Conservation (phyloP, 2,113 vertebrate species). For the Proterorhinus semilunaris region DNA sequence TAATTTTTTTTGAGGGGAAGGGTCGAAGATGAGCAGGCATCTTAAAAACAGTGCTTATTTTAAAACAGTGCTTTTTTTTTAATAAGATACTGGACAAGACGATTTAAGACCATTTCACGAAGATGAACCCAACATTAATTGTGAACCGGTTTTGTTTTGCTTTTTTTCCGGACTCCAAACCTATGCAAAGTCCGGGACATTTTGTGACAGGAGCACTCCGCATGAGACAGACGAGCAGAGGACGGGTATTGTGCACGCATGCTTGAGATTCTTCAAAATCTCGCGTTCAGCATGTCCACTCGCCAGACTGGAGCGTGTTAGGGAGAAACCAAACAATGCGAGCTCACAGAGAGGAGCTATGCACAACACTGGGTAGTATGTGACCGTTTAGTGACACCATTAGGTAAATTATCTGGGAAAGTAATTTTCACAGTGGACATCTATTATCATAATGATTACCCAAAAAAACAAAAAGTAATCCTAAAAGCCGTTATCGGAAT, state of each 20-base stretch:
- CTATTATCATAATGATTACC: too few species aligned
- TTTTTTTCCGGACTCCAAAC: not conserved
- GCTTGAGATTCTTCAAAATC: constrained; percentile 61
- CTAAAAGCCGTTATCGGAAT: too few species aligned
- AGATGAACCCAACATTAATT: too few species aligned
- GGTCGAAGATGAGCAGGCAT: not conserved
- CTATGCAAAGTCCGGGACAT: not conserved
- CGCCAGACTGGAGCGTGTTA: constrained; percentile 35
- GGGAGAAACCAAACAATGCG: constrained; percentile 63
- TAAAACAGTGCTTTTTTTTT: too few species aligned
- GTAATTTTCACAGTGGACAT: not conserved
- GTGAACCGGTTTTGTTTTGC: not conserved
- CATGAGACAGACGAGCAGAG: constrained; percentile 30
- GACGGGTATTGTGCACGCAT: constrained; percentile 47
- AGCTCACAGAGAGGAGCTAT: constrained; percentile 31
- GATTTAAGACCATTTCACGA: too few species aligned
- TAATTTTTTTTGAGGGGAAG: not conserved
- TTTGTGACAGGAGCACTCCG: not conserved
- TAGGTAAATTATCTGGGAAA: not conserved
- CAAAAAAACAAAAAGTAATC: too few species aligned
- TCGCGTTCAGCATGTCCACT: constrained; percentile 50
- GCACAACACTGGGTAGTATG: constrained; percentile 44
- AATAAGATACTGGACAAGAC: too few species aligned
- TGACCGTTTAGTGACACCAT: constrained; percentile 6
- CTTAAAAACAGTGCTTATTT: too few species aligned